These are phyloP conservation scores for Sisor rabdophorus DNA, from an alignment of 2,113 vertebrate species.

Conservation along the genomic window DNA sequence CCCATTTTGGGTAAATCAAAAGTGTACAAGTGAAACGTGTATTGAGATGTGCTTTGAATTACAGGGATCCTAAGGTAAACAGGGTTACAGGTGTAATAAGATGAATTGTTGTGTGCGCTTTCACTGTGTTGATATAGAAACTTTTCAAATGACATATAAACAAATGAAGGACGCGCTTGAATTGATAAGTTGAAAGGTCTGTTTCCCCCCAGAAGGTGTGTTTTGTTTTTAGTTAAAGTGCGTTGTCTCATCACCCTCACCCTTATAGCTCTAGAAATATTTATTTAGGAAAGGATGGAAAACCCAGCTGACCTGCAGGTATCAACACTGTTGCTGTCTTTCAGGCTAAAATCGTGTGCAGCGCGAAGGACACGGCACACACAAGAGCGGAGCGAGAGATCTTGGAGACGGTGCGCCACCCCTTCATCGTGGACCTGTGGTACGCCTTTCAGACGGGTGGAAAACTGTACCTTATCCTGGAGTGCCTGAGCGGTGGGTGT, in stretches of 20 bases:
- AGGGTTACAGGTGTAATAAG: background rate
- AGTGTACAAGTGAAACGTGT: background rate
- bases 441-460: slow-evolving; percentile 93
- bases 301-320: too few species aligned
- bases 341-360: slow-evolving; percentile 87
- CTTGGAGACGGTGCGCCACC: slow-evolving; percentile 86
- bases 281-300: too few species aligned
- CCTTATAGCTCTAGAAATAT: background rate
- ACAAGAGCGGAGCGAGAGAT: slow-evolving; percentile 86
- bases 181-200: background rate
- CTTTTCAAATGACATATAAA: background rate
- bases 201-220: background rate
- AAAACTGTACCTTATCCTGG: slow-evolving; percentile 94
- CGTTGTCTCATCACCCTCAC: background rate
- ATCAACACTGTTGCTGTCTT: background rate
- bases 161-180: too few species aligned
- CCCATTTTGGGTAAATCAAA: too few species aligned
- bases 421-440: slow-evolving; percentile 90
- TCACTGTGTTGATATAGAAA: background rate
- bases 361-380: slow-evolving; percentile 89
- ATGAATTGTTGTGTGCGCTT: background rate
- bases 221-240: background rate
- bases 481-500: slow-evolving; percentile 84
- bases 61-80: background rate
- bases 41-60: background rate